These are phyloP conservation scores for Tangara arthus DNA, from an alignment of 2,797 vertebrate genomes.

Conservation along the genomic window DNA sequence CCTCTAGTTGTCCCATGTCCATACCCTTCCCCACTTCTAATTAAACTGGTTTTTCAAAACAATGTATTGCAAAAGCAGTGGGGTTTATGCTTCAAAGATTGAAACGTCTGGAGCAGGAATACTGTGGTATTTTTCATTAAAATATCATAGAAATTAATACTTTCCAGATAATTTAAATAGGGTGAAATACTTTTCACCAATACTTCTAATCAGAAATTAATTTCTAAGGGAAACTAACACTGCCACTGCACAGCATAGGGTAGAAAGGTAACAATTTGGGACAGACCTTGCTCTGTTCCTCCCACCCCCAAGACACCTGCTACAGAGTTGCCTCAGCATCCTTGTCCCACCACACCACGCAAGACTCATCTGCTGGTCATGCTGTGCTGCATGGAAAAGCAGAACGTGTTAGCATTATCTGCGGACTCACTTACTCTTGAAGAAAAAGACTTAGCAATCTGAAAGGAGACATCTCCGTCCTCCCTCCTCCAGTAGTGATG, in stretches of 20 bases:
- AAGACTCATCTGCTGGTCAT: not conserved
- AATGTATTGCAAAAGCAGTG: not conserved
- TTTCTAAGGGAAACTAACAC: not conserved
- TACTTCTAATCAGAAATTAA: not conserved
- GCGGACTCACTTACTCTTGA: not conserved
- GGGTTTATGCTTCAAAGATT: not conserved
- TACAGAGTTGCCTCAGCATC: not conserved
- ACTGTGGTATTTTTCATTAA: not conserved
- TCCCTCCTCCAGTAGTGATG: not conserved
- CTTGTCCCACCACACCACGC: fast-evolving
- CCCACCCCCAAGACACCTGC: not conserved
- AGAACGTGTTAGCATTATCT: fast-evolving
- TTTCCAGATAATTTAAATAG: not conserved
- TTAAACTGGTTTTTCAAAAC: not conserved
- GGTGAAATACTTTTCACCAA: not conserved
- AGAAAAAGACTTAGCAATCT: not conserved
- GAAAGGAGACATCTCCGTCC: not conserved
- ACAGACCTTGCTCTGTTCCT: not conserved
- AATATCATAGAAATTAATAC: not conserved
- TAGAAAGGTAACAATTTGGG: not conserved
- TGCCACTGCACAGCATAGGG: not conserved
- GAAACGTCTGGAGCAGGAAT: not conserved
- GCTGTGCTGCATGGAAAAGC: not conserved
- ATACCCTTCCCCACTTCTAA: not conserved
- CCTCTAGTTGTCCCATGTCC: not conserved